These are phyloP conservation scores for Oreocharis arfaki DNA, from an alignment of 2,113 vertebrate species.

Conservation along the genomic window DNA sequence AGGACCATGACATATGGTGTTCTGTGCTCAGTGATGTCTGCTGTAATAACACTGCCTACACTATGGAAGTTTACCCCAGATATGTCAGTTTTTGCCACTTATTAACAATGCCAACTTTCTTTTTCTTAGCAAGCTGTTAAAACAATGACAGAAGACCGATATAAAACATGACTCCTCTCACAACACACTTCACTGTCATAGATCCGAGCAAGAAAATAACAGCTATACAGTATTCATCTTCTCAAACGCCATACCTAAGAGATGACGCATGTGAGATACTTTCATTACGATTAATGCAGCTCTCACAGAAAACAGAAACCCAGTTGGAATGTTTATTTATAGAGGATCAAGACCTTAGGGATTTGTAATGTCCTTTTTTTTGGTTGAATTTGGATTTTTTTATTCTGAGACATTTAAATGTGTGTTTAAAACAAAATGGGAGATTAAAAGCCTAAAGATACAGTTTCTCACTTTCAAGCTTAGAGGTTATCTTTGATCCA, in stretches of 20 bases:
- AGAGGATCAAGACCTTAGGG: neutral
- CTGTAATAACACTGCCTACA: constrained; percentile 2
- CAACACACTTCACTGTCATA: neutral
- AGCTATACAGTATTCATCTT: neutral
- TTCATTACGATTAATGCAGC: neutral
- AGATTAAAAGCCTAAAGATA: neutral
- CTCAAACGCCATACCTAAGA: neutral
- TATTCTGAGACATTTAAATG: neutral
- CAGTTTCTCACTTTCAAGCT: neutral
- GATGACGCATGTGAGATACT: neutral
- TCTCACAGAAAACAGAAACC: neutral
- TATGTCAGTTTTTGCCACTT: neutral
- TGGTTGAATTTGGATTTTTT: neutral
- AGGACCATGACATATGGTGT: neutral
- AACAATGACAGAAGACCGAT: neutral
- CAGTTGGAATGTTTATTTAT: neutral
- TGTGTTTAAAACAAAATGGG: neutral
- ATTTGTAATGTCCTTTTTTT: neutral
- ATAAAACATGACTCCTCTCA: neutral
- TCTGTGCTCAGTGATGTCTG: neutral
- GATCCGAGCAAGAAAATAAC: neutral
- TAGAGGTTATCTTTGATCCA: neutral
- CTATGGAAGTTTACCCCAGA: neutral
- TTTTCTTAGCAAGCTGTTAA: neutral
- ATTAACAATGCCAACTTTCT: neutral